Base-by-base conservation (phyloP, 2,113 vertebrate species). In the Silurus meridionalis region DNA sequence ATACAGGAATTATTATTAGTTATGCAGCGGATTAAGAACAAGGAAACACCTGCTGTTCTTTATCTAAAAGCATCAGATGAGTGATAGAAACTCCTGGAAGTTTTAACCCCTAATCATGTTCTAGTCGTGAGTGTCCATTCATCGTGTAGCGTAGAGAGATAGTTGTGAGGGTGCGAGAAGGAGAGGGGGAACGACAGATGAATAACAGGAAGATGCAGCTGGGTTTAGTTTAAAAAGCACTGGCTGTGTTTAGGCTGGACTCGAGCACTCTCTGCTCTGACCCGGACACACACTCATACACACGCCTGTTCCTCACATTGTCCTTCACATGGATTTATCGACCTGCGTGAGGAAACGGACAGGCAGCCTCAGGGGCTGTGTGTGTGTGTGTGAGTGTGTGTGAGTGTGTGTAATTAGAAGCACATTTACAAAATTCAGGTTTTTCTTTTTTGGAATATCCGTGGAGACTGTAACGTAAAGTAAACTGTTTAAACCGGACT, bases 171-270 rank as follows among this genome's bases (percentile, higher is more conserved):
- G 71, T 64, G 52, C 55, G 82, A 78, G 74, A 11, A 75, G 83
- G 52, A 60, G 74, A 13, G 67, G 83, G 52, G 50, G 77, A 82
- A 69, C 14, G 67, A 78, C 50, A 14, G 52, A 57, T 77, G 82
- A 95, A 95, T 89, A 95, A 95, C 95, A 95, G 94, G 95, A 95
- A 95, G 91, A 92, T 77, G 92, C 94, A 94, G 93, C 95, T 94
- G 95, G 89, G 86, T 87, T 89, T 89, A 91, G 88, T 92, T 86
- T 78, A 60, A 90, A 90, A 90, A 84, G 92, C 92, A 93, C 94
- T 94, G 93, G 91, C 80, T 87, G 83, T 93, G 92, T 95, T 95
- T 94, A 93, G 94, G 93, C 90, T 89, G 90, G 71, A 87, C 19
- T 87, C 61, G 46, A 78, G 80, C 87, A 66, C 83, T 78, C 71